Base-by-base conservation (phyloP, 2,888 invertebrate species). In the Syritta pipiens region DNA sequence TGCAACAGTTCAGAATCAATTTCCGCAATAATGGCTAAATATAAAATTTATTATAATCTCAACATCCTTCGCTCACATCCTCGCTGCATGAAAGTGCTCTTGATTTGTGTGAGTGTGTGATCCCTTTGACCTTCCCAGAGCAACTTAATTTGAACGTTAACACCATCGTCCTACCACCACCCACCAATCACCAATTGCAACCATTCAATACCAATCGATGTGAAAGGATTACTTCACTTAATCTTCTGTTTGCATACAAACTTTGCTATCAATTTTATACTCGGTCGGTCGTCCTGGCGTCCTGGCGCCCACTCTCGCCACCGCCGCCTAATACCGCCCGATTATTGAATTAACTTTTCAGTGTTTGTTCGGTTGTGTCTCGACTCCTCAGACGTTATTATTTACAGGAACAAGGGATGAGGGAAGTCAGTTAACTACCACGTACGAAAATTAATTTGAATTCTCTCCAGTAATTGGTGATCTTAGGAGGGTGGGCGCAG, bases 211-310 rank as follows among this genome's bases (percentile, higher is more conserved):
- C 19, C 68, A 83, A 85, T 85, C 86, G 86, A 85, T 85, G 84
- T 82, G 84, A 82, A 83, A 84, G 85, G 83, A 84, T 86, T 85
- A 83, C 83, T 83, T 84, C 82, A 84, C 83, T 84, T 84, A 86
- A 86, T 83, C 82, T 82, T 62, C 37, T 83, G 85, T 85, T 83
- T 84, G 84, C 85, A 85, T 84, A 83, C 83, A 82, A 84, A 83
- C 83, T 83, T 81, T 74, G 72, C 69, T 49, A 49, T 30, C 59
- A 51, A 51, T 51, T 51, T 9, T 24, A 71, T 53, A n/a, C n/a
- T n/a, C n/a, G n/a, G n/a, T 60, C 22, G 44, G 20, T 62, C 37
- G 26, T 46, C 14, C 28, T 28, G 28, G 9, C 7, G 7, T 22
- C 7, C 12, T 1, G 5, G 12, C 20, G 4, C 1, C 3, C 22